Percentiles rank a stretch among this genome's conserved stretches.
These are phyloP conservation scores for Lasius platythorax DNA, from an alignment of 2,888 invertebrate species.

Conservation along the genomic window DNA sequence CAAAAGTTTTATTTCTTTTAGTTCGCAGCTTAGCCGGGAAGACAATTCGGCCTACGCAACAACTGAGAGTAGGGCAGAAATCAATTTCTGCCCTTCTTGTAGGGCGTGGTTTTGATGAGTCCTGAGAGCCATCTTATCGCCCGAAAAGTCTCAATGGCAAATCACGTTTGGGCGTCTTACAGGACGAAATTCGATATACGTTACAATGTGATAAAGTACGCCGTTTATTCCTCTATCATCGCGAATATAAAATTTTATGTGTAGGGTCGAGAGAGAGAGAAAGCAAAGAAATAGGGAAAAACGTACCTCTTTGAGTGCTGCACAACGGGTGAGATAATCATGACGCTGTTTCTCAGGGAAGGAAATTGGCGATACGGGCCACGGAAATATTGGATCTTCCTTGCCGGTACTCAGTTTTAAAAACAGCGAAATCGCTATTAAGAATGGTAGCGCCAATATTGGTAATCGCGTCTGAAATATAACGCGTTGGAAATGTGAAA, in stretches of 20 bases:
- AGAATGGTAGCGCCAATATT: slow-evolving; percentile 83
- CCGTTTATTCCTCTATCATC: slow-evolving; percentile 26
- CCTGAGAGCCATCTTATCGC: slow-evolving; percentile 30
- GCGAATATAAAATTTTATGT: slow-evolving; percentile 42
- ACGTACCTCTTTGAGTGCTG: slow-evolving; percentile 55
- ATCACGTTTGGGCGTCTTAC: not conserved
- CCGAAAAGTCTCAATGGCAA: slow-evolving; percentile 18
- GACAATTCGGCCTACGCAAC: not conserved
- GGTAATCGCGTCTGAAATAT: slow-evolving; percentile 78
- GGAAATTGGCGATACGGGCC: slow-evolving; percentile 76
- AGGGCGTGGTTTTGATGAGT: slow-evolving; percentile 56
- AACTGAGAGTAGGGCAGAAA: slow-evolving; percentile 47
- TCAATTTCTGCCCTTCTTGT: slow-evolving; percentile 54
- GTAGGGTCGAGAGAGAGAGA: not conserved
- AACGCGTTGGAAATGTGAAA: not conserved
- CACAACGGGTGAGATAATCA: slow-evolving; percentile 72
- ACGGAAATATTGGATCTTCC: slow-evolving; percentile 75
- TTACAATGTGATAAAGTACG: slow-evolving; percentile 16
- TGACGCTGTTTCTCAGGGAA: slow-evolving; percentile 83
- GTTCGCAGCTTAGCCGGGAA: not conserved
- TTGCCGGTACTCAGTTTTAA: slow-evolving; percentile 79
- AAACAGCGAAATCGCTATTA: slow-evolving; percentile 83
- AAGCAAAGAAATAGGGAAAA: not conserved
- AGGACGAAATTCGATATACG: slow-evolving; percentile 26
- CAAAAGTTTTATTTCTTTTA: not conserved